These are phyloP conservation scores for Darevskia nairensis DNA, from an alignment of 2,797 vertebrate genomes.

Conservation along the genomic window DNA sequence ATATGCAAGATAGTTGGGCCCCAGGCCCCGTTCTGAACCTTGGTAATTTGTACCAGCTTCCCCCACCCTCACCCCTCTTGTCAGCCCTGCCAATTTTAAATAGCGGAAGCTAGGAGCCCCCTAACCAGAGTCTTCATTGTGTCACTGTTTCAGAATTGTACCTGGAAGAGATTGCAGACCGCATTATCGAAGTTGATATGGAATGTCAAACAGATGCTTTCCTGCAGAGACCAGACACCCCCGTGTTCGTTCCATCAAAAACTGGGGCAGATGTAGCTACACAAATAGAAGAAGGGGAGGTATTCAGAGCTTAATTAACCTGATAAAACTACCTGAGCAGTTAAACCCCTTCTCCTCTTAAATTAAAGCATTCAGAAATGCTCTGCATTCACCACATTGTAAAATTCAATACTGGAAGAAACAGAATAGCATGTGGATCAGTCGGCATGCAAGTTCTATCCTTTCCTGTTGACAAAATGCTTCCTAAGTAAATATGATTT, in stretches of 20 bases:
- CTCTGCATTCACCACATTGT: neutral
- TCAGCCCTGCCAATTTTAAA: neutral
- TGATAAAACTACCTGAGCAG: neutral
- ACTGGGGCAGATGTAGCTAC: conserved; percentile 89
- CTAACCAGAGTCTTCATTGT: conserved; percentile 21
- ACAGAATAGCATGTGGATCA: neutral
- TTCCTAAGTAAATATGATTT: neutral
- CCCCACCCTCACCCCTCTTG: no score
- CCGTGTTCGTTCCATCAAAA: conserved; percentile 93
- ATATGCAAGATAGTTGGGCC: no score
- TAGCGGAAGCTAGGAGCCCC: conserved; percentile 42
- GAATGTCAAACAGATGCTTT: conserved; percentile 95
- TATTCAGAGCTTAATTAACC: conserved; percentile 60
- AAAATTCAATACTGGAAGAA: accelerated
- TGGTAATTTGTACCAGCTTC: no score
- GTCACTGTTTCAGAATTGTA: conserved; percentile 83
- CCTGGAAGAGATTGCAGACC: conserved; percentile 90
- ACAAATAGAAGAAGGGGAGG: conserved; percentile 94
- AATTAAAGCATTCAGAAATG: conserved; percentile 22
- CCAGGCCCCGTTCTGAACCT: no score
- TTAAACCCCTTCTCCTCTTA: neutral
- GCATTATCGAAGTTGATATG: conserved; percentile 76
- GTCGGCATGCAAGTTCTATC: accelerated
- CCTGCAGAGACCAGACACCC: conserved; percentile 88
- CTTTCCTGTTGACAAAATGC: conserved; percentile 8